Conservation (phyloP, 1,140 invertebrate genomes). For the Pogonomyrmex californicus region DNA sequence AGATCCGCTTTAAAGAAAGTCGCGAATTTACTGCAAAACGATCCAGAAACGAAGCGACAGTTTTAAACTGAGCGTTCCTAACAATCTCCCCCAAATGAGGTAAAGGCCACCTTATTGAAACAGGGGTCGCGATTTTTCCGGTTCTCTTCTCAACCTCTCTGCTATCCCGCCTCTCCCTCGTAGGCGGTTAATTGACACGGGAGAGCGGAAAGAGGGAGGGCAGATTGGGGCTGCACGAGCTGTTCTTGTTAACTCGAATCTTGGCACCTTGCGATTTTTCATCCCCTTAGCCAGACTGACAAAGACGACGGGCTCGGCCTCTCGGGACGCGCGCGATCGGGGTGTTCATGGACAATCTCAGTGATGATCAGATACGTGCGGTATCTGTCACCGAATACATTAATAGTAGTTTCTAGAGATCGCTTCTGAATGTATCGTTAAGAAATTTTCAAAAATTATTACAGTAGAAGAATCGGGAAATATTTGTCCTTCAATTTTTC, state of each 20-base stretch:
- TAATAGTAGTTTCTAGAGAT: conserved; percentile 59
- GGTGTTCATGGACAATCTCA: conserved; percentile 82
- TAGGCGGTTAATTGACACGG: conserved; percentile 87
- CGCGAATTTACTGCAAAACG: conserved; percentile 84
- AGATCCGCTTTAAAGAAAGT: conserved; percentile 71
- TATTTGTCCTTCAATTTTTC: not conserved
- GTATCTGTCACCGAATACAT: conserved; percentile 69
- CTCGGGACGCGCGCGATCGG: conserved; percentile 77
- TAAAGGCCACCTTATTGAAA: conserved; percentile 87
- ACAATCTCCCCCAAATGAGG: conserved; percentile 87
- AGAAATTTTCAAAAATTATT: conserved; percentile 9
- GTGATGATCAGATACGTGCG: conserved; percentile 72
- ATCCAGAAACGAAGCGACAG: conserved; percentile 82
- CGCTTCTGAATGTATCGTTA: not conserved
- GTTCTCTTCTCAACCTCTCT: conserved; percentile 65
- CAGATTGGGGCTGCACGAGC: conserved; percentile 76
- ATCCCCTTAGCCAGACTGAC: conserved; percentile 82
- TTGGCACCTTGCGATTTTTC: conserved; percentile 84
- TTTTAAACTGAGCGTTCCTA: conserved; percentile 85
- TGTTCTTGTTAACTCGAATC: conserved; percentile 87
- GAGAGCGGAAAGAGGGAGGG: conserved; percentile 79
- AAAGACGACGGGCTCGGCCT: conserved; percentile 72
- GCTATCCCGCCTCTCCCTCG: conserved; percentile 65
- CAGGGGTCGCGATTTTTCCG: conserved; percentile 87
- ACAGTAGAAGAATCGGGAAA: not conserved